Evolutionary conservation across 2,797 vertebrate genomes (phyloP).

Genomic region (Spea hammondii): DNA sequence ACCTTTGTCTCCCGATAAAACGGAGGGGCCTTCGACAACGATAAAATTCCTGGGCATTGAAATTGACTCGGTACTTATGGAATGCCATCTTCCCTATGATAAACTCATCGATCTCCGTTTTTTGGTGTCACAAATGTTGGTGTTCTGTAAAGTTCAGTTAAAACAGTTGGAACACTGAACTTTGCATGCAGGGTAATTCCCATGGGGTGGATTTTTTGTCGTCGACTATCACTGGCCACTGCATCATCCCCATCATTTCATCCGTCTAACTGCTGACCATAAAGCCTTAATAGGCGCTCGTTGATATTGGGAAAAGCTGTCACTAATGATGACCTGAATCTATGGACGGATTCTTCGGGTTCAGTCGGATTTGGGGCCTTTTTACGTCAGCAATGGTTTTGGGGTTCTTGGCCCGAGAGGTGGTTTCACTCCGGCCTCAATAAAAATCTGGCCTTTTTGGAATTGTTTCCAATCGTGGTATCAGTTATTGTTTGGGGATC

Average conservation of each 20-base stretch:
- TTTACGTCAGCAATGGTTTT: neutral
- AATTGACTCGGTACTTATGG: neutral
- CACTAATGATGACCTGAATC: neutral
- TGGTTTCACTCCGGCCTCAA: neutral
- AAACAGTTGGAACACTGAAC: neutral
- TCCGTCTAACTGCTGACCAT: neutral
- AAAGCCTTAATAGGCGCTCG: neutral
- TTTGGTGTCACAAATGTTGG: neutral
- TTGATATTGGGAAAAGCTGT: neutral
- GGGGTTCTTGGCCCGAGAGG: neutral
- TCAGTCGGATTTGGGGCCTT: neutral
- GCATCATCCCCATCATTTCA: neutral
- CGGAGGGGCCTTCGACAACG: neutral
- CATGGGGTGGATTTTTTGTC: neutral
- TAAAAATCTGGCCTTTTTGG: neutral
- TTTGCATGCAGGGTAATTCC: neutral
- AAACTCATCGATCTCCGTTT: neutral
- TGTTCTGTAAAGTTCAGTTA: neutral
- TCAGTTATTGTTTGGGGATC: too few relatives aligned
- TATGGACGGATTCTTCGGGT: neutral
- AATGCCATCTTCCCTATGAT: neutral
- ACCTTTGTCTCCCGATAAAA: neutral
- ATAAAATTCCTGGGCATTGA: neutral
- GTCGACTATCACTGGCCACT: neutral
- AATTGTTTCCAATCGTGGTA: too few relatives aligned